A percentile compares a stretch with the other conserved stretches of the same genome.
phyloP scores from a whole-genome alignment of 2,888 invertebrate genomes.

The Selenia dentaria region DNA sequence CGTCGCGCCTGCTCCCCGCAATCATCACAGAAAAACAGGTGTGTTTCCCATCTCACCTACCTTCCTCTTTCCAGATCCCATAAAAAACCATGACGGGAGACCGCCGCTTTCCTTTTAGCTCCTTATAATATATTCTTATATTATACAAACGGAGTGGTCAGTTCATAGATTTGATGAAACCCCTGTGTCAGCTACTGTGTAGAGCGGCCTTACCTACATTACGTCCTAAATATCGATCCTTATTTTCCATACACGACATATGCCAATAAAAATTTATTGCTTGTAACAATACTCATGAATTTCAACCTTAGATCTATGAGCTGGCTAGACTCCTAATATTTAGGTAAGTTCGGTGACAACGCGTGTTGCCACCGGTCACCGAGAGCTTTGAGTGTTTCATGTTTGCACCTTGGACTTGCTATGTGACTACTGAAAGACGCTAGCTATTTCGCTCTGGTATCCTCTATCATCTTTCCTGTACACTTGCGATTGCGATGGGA shows the following conservation, averaged over 20 bases:
- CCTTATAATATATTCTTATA: constrained; percentile 40
- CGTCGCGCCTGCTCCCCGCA: constrained; percentile 75
- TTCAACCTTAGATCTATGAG: constrained; percentile 21
- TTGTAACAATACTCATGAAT: neutral
- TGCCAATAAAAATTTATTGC: neutral
- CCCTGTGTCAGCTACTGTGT: no score
- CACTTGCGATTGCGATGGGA: constrained; percentile 81
- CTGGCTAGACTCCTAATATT: constrained; percentile 45
- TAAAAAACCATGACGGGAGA: constrained; percentile 5
- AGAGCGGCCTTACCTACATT: no score
- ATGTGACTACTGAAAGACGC: constrained; percentile 82
- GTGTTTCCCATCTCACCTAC: constrained; percentile 39
- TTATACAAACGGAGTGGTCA: constrained; percentile 41
- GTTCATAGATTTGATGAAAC: constrained; percentile 35
- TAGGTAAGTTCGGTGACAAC: constrained; percentile 77
- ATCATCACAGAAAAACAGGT: constrained; percentile 80
- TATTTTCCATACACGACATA: no score
- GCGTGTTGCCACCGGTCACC: constrained; percentile 71
- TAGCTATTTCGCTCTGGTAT: constrained; percentile 83
- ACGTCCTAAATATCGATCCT: no score
- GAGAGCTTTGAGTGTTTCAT: constrained; percentile 86
- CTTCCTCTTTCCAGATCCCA: constrained; percentile 16
- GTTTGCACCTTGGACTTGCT: constrained; percentile 86
- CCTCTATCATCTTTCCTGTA: constrained; percentile 83
- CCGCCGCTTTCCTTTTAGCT: constrained; percentile 26